Conservation (phyloP, 2,888 invertebrate genomes). For the Agonopterix heracliana region DNA sequence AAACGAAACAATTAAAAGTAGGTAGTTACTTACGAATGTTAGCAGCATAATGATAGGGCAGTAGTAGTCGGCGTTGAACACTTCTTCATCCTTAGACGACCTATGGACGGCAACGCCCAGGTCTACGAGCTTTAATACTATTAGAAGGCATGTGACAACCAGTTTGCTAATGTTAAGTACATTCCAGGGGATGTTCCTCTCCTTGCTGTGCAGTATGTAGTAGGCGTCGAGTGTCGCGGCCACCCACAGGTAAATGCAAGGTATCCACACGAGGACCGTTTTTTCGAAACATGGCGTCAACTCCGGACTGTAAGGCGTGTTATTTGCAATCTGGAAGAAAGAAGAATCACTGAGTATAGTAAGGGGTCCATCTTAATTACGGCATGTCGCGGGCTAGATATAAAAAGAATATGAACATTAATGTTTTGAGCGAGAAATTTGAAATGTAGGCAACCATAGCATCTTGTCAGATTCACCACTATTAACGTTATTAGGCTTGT, state of each 20-base stretch:
- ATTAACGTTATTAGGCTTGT: too few relatives aligned
- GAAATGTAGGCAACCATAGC: too few relatives aligned
- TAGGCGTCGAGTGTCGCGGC: constrained; percentile 84
- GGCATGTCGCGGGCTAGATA: too few relatives aligned
- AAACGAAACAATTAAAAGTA: too few relatives aligned
- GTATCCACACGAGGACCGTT: constrained; percentile 92
- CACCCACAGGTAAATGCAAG: constrained; percentile 89
- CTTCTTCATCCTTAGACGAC: constrained; percentile 64
- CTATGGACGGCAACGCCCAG: constrained; percentile 78
- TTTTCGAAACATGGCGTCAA: constrained; percentile 94
- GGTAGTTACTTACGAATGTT: constrained; percentile 88
- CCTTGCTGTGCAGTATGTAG: constrained; percentile 85
- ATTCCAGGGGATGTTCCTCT: constrained; percentile 87
- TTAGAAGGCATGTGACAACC: constrained; percentile 77
- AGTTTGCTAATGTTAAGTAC: constrained; percentile 83
- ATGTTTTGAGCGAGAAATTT: too few relatives aligned
- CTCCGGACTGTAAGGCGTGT: constrained; percentile 91
- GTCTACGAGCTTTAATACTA: constrained; percentile 82
- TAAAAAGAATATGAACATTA: too few relatives aligned
- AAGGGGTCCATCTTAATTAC: too few relatives aligned
- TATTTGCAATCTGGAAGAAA: constrained; percentile 81
- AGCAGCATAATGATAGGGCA: constrained; percentile 86
- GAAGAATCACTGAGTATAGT: not conserved
- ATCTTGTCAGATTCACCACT: too few relatives aligned
- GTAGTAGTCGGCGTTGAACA: constrained; percentile 84